Evolutionary conservation across 2,113 vertebrate species (phyloP), one percentile per base, ranked within the genome.

Genomic region (Rhinopomastus cyanomelas): DNA sequence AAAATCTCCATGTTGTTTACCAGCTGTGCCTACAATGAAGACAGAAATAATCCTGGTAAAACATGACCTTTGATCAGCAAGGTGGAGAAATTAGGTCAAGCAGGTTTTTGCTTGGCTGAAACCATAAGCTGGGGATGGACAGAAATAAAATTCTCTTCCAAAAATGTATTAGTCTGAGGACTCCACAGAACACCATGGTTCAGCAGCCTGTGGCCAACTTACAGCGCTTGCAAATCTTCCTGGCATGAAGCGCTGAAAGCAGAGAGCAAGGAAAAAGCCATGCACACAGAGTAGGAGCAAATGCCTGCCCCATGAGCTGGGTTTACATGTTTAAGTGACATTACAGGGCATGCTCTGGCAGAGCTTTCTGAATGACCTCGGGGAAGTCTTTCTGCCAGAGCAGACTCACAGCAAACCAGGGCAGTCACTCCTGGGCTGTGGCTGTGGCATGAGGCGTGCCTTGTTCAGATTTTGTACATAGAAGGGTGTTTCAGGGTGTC

Each of bases 41-140:
- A 53, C 87, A 71, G 68, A 93, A 92, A 95, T 94, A 90, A 94
- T 93, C 94, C 90, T 60, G 53, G 85, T 68, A 81, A 92, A 95
- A 95, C 87, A 96, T 5, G 95, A 96, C 94, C 94, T 95, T 96
- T 94, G 93, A 94, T 94, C 89, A 91, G 48, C 87, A 94, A 96
- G 92, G 93, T 94, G 88, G 65, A 89, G 81, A 92, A 96, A 95
- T 93, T 90, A 93, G 90, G 94, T 73, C 92, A 94, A 81, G 65
- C 92, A 95, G 91, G 87, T 94, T 96, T 96, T 94, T 92, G 77
- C 86, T 90, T 69, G 57, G 74, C 67, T 92, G 81, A 95, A 88
- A 76, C 53, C 71, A 76, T 93, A 95, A 95, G 86, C 93, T 92
- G 78, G 71, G 59, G 67, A 74, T 69, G 81, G 89, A 85, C 62